Evolutionary conservation across 2,888 invertebrate species (phyloP).

Genomic region (Drosophila buzzatii): DNA sequence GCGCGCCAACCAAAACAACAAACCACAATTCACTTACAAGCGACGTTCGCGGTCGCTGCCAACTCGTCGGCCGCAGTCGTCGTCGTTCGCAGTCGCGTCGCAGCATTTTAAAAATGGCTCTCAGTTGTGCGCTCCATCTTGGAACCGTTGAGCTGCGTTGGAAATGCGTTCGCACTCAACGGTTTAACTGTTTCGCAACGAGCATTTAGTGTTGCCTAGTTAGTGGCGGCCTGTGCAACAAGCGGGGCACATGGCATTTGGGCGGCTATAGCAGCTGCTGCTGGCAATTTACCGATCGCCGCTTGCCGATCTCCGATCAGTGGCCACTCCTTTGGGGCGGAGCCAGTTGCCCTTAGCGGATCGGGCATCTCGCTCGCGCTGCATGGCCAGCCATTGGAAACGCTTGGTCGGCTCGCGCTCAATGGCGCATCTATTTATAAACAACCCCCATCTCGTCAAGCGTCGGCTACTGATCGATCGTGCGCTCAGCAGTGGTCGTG

Average conservation of each 20-base stretch:
- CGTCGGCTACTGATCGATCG: constrained; percentile 37
- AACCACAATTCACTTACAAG: constrained; percentile 83
- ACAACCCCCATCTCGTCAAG: constrained; percentile 54
- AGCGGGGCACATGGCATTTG: constrained; percentile 18
- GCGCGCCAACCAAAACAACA: constrained; percentile 81
- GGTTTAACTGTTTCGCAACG: neutral
- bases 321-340: constrained; percentile 38
- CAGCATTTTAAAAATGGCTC: constrained; percentile 52
- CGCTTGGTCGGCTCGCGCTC: constrained; percentile 45
- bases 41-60: constrained; percentile 67
- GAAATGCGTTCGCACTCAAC: constrained; percentile 26
- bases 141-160: constrained; percentile 36
- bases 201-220: constrained; percentile 63
- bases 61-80: constrained; percentile 22
- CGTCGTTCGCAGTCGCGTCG: constrained; percentile 6
- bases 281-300: neutral
- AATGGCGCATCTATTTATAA: constrained; percentile 64
- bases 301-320: constrained; percentile 13
- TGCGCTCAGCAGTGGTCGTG: constrained; percentile 13
- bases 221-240: constrained; percentile 55
- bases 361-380: constrained; percentile 19
- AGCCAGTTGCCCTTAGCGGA: constrained; percentile 10
- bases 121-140: constrained; percentile 26
- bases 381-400: constrained; percentile 31
- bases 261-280: neutral